These are phyloP conservation scores for Oligia latruncula DNA, from an alignment of 2,888 invertebrate species.

Conservation along the genomic window DNA sequence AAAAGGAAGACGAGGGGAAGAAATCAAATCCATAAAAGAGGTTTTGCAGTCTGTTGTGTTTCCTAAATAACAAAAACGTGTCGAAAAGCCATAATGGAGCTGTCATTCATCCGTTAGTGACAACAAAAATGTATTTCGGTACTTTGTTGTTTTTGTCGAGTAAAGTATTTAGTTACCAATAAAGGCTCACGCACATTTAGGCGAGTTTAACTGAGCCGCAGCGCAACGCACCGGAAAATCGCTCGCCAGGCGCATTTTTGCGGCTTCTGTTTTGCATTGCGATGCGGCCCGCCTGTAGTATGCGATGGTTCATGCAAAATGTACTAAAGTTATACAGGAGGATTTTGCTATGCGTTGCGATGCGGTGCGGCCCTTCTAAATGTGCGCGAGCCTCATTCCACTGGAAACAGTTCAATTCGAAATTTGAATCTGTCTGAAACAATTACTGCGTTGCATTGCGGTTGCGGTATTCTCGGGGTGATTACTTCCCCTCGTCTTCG, in stretches of 20 bases:
- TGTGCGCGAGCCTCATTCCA: neutral
- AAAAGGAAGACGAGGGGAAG: no score
- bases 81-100: neutral
- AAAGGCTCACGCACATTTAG: neutral
- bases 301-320: neutral
- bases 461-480: no score
- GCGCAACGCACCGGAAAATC: no score
- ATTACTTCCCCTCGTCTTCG: no score
- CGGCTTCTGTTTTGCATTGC: neutral
- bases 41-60: no score
- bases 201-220: neutral
- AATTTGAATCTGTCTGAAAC: neutral
- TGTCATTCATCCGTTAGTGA: constrained; percentile 18
- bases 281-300: neutral
- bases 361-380: neutral
- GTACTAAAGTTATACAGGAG: neutral
- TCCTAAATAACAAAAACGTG: neutral
- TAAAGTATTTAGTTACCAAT: constrained; percentile 25
- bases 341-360: neutral
- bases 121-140: constrained; percentile 8
- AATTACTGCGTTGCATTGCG: neutral
- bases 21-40: no score
- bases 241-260: neutral
- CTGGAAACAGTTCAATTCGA: neutral
- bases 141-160: constrained; percentile 2